phyloP scores from a whole-genome alignment of 1,140 invertebrate species.

The Zophobas morio region DNA sequence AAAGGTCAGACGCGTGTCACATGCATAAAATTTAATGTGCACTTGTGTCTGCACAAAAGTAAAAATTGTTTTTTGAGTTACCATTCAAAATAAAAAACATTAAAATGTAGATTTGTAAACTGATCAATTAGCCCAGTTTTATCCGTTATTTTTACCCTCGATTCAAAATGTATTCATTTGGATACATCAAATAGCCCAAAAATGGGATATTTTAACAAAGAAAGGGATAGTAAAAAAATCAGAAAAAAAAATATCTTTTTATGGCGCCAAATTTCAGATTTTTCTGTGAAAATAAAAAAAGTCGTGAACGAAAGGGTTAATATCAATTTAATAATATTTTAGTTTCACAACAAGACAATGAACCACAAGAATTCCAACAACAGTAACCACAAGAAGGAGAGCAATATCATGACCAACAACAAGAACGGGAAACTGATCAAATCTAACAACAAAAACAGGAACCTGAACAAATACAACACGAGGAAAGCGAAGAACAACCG shows the following conservation, averaged over 20 bases:
- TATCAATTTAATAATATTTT: not conserved
- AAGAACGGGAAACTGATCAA: no score
- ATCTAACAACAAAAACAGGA: no score
- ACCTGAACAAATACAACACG: no score
- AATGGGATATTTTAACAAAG: not conserved
- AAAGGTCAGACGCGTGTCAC: slow-evolving; percentile 40
- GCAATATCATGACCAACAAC: no score
- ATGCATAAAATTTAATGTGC: not conserved
- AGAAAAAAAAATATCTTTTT: slow-evolving; percentile 5
- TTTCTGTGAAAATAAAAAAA: not conserved
- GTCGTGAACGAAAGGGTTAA: not conserved
- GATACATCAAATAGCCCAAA: not conserved
- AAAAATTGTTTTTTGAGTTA: not conserved
- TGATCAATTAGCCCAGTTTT: not conserved
- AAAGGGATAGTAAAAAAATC: not conserved
- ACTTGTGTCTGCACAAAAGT: not conserved
- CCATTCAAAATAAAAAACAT: not conserved
- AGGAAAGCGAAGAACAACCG: no score
- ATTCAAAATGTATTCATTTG: not conserved
- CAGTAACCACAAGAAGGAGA: no score
- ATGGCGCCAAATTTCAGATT: not conserved
- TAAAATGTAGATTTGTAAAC: not conserved
- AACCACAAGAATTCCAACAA: not conserved
- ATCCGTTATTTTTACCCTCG: not conserved
- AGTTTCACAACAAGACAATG: no score